Evolutionary conservation across 2,888 invertebrate genomes (phyloP), one percentile per base, ranked within the genome.

Genomic region (Julus scandinavius): DNA sequence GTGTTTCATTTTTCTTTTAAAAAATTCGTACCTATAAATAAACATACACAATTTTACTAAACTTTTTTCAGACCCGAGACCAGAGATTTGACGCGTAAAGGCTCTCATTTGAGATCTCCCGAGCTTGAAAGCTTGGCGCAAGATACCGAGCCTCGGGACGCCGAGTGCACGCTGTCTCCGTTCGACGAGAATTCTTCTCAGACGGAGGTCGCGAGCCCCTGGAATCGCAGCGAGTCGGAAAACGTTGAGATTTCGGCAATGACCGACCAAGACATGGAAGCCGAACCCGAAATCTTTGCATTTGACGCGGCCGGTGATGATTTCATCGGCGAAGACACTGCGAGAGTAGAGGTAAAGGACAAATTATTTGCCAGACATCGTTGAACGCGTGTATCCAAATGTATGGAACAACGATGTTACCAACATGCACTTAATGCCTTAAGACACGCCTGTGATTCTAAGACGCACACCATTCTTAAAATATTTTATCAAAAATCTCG

Each of bases 291-390:
- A 90, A 94, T 96, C 80, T 96, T 95, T 91, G 94, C 95, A 89
- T 96, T 96, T 91, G 97, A 97, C 91, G 94, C 94, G 50, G 95
- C 96, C 89, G 93, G 95, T 49, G 91, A 90, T 88, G 92, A 92
- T 90, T 54, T 88, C 20, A 63, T 86, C 54, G 80, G 40, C 41
- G 83, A 29, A 15, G 87, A 40, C 9, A 41, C 83, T 83, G 87
- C 38, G 11, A 87, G 49, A 45, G 38, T 50, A 2, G 87, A 87
- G 45, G 87, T 87, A 80, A 63, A 29, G 29, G 29, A 29, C 29
- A n/a, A n/a, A n/a, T n/a, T n/a, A n/a, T n/a, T n/a, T n/a, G n/a
- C n/a, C n/a, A n/a, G n/a, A n/a, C n/a, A n/a, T n/a, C n/a, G n/a
- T 49, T 50, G 50, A 7, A n/a, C 15, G n/a, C 41, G 7, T 40